A percentile compares a stretch with the other conserved stretches of the same genome.
Conservation (phyloP, 2,113 vertebrate genomes). For the Dromas ardeola region DNA sequence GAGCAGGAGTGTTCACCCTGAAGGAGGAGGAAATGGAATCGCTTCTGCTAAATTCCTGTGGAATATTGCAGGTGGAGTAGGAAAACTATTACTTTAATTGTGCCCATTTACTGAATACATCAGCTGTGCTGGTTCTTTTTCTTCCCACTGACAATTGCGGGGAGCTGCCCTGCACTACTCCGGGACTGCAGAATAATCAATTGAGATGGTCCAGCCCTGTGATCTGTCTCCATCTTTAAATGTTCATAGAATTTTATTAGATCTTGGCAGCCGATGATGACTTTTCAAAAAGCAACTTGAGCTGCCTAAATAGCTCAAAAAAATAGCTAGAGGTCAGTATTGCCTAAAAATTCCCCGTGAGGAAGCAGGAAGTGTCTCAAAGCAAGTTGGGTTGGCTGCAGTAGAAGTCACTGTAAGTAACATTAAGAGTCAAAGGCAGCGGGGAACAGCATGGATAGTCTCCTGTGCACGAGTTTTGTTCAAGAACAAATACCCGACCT, state of each 20-base stretch:
- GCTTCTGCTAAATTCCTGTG: not conserved
- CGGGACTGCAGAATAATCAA: not conserved
- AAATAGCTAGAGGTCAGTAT: conserved; percentile 48
- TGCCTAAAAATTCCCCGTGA: not conserved
- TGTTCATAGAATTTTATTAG: not conserved
- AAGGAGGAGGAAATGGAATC: not conserved
- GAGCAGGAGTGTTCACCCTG: not conserved
- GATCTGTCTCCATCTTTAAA: not conserved
- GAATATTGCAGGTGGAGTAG: not conserved
- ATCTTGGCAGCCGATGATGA: not conserved
- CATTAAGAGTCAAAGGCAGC: not conserved
- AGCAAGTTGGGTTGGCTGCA: not conserved
- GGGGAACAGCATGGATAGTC: not conserved
- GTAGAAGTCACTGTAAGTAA: not conserved
- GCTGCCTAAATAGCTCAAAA: not conserved
- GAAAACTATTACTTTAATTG: not conserved
- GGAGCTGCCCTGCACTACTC: not conserved
- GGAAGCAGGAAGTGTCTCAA: not conserved
- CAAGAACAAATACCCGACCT: not conserved
- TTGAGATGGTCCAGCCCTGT: not conserved
- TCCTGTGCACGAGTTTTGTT: not conserved
- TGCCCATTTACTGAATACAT: not conserved
- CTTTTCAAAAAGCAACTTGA: not conserved
- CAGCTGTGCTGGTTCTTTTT: not conserved
- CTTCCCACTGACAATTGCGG: not conserved